A percentile compares a stretch with the other conserved stretches of the same genome.
Conservation (phyloP, 2,113 vertebrate species). For the Phrynosoma blainvillii region DNA sequence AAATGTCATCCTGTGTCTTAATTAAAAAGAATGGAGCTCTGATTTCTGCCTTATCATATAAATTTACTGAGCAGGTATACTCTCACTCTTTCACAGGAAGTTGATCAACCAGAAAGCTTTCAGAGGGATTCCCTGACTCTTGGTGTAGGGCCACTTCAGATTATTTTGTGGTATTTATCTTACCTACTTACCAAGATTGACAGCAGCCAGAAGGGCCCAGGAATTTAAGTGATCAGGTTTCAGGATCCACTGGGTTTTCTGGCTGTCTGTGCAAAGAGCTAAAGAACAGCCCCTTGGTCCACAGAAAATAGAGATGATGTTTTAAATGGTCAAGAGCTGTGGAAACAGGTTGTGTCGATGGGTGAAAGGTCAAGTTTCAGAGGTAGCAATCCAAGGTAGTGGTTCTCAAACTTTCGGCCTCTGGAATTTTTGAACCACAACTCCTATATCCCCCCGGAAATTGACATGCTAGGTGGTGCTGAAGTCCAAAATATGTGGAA, state of each 20-base stretch:
- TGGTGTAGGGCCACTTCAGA: not conserved
- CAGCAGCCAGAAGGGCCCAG: not conserved
- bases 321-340: no score
- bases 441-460: no score
- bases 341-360: not conserved
- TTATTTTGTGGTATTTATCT: not conserved
- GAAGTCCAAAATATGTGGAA: no score
- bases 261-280: not conserved
- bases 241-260: not conserved
- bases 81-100: conserved; percentile 50
- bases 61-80: not conserved
- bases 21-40: conserved; percentile 36
- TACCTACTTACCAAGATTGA: conserved; percentile 11
- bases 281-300: not conserved
- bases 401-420: no score
- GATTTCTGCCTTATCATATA: not conserved
- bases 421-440: no score
- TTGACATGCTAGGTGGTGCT: no score
- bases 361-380: not conserved
- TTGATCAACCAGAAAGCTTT: not conserved
- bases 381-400: not conserved
- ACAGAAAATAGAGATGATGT: not conserved
- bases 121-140: not conserved
- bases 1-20: conserved; percentile 21
- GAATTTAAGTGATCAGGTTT: not conserved